Evolutionary conservation across 2,113 vertebrate species (phyloP).

Genomic region (Heptranchias perlo): DNA sequence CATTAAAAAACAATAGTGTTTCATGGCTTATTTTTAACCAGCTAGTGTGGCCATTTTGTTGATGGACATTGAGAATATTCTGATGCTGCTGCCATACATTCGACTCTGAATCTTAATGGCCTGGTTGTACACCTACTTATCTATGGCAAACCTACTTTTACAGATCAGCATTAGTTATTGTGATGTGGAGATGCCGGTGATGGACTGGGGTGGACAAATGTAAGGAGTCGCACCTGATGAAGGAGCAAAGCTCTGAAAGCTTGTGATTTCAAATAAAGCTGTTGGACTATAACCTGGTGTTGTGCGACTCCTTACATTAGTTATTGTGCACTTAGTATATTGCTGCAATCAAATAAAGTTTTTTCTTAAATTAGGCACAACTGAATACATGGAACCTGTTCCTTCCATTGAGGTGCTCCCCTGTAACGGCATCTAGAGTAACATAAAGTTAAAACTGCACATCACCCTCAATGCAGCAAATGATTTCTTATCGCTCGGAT

Average conservation of each 20-base stretch:
- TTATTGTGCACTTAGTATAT: neutral
- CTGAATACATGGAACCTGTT: neutral
- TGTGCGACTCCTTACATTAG: no score
- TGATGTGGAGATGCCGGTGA: no score
- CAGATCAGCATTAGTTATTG: neutral
- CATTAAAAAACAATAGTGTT: no score
- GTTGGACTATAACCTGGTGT: no score
- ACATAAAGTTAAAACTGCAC: neutral
- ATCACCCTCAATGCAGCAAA: neutral
- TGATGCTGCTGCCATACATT: neutral
- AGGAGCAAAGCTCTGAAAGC: no score
- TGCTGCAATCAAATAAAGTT: no score
- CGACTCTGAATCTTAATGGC: neutral
- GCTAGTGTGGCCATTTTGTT: no score
- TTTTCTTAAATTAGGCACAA: neutral
- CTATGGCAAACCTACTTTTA: neutral
- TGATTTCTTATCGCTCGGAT: neutral
- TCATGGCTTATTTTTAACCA: no score
- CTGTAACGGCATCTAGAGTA: neutral
- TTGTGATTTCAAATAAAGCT: no score
- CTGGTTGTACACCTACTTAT: neutral
- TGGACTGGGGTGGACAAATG: no score
- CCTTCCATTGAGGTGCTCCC: neutral
- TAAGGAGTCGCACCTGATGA: no score
- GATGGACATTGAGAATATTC: neutral